Base-by-base conservation (phyloP, 1,140 invertebrate species). In the Drosophila sp. region DNA sequence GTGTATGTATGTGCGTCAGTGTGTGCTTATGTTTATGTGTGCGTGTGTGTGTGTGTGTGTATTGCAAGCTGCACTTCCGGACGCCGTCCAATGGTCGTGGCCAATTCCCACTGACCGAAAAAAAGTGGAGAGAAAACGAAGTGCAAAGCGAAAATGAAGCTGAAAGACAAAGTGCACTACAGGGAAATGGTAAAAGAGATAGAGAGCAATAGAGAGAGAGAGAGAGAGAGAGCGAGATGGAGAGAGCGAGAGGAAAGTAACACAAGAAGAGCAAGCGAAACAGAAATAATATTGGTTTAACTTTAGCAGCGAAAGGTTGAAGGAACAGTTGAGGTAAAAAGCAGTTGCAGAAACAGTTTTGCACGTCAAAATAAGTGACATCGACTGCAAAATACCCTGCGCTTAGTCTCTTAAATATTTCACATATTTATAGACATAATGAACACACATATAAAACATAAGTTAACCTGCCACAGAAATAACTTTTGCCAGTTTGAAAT, bases 91-190 rank as follows among this genome's bases (percentile, higher is more conserved):
- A 69, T 56, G 75, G 51, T 67, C 54, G 57, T 54, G 74, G 81
- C 80, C 81, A 84, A 84, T 84, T 84, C 81, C 80, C 80, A 77
- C 80, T 84, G 81, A 84, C 80, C 80, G 80, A 84, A 86, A 86
- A 84, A 84, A 70, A 38, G 21, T 34, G 32, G 77, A 50, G 72
- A 80, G 58, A 76, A 79, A 72, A 63, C 62, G 75, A 57, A 67
- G 59, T 40, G 41, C 21, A 62, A 21, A 61, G 38, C 67, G 48
- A 38, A 72, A 72, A 72, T 72, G 43, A 27, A 56, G 61, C 36
- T 16, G 43, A 76, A 80, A 80, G 69, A 86, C 81, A 86, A 74
- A 84, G 61, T 84, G 81, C 64, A 84, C 51, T 51, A 27, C 4
- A 29, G 46, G 73, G 36, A 29, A 36, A 29, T 7, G 46, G 27